Evolutionary conservation across 1,140 invertebrate genomes (phyloP).

Genomic region (Frieseomelitta varia): DNA sequence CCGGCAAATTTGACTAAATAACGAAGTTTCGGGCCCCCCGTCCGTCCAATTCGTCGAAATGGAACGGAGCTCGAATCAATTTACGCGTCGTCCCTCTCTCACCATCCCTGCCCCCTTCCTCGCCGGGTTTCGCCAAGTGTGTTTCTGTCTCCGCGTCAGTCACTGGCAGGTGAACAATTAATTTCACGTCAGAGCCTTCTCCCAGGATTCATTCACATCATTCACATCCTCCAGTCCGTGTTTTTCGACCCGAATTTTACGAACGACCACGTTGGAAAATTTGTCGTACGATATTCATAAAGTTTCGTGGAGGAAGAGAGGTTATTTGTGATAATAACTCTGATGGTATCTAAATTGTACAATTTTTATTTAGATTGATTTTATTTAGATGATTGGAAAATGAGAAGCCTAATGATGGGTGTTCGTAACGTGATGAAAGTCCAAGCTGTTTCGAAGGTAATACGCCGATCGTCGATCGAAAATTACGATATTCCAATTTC

Average conservation of each 20-base stretch:
- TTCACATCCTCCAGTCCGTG: not conserved
- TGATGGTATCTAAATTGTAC: no score
- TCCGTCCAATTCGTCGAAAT: slow-evolving; percentile 41
- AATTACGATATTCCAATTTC: not conserved
- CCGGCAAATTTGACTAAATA: slow-evolving; percentile 49
- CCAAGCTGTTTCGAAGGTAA: not conserved
- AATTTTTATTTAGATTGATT: not conserved
- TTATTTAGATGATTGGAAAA: no score
- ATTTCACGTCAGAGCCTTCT: not conserved
- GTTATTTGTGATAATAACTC: not conserved
- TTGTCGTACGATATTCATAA: not conserved
- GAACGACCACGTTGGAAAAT: not conserved
- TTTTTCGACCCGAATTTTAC: slow-evolving; percentile 7
- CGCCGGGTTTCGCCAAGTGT: not conserved
- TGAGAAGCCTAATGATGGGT: no score
- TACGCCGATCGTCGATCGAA: not conserved
- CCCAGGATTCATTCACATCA: not conserved
- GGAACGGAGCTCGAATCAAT: slow-evolving; percentile 20
- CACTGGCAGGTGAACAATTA: slow-evolving; percentile 12
- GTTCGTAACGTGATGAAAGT: not conserved
- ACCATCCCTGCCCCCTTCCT: no score
- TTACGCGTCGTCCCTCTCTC: not conserved
- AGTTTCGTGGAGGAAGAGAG: not conserved
- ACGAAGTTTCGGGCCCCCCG: slow-evolving; percentile 43
- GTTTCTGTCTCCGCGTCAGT: slow-evolving; percentile 6